Evolutionary conservation across 2,113 vertebrate genomes (phyloP), one percentile per base, ranked within the genome.

Genomic region (Helogale parvula): DNA sequence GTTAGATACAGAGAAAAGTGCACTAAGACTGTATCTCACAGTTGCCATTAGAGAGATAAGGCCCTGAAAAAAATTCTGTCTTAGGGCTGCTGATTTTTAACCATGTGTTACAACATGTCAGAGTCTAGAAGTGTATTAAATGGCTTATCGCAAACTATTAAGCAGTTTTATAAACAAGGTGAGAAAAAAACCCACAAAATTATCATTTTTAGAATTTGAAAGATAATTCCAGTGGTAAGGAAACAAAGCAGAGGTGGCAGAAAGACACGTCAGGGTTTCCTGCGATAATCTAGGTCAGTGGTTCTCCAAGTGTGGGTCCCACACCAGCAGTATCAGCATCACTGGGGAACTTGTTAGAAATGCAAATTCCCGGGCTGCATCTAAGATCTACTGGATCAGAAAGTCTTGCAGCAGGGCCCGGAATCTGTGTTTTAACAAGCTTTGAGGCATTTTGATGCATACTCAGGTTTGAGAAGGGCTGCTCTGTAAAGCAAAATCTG

Each of bases 91-190:
- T 92, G 74, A 41, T 81, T 63, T 74, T 47, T 82, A 50, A 66
- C 63, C 47, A 2, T 93, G 35, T 60, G 41, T 60, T 31, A 63
- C 9, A 81, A n/a, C 15, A 74, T 11, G 21, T 60, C 47, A 63
- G 83, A 65, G 29, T 68, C 63, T 52, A n/a, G 15, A 81, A 68
- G 38, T 33, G 3, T 82, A 65, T 29, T 50, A 54, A 91, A 16
- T 80, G 23, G 7, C 50, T 66, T 79, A 19, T 0, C 66, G 19
- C 77, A 50, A 88, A 71, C 27, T 33, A 71, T 16, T 84, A 47
- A 74, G 17, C 66, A 77, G n/a, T 74, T 94, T 93, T 65, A 60
- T 69, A 93, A 72, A 86, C 9, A 82, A 93, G 72, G 13, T 41
- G 33, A 74, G 41, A 74, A 41, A 82, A 88, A 90, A 11, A 29